Evolutionary conservation across 2,888 invertebrate genomes (phyloP), one percentile per base, ranked within the genome.

Genomic region (Neoaliturus tenellus): DNA sequence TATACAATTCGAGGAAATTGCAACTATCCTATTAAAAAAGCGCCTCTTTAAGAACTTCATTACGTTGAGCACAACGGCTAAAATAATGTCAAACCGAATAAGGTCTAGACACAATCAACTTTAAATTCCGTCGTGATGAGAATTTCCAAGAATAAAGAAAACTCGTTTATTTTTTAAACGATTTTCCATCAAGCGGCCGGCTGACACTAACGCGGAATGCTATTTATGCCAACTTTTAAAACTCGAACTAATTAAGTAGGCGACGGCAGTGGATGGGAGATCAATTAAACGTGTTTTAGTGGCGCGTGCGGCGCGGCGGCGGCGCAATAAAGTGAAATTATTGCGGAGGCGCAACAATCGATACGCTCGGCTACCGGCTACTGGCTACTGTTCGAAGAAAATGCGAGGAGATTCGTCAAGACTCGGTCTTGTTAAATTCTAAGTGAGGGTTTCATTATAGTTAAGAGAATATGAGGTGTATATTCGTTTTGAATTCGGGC

Each of bases 191-290:
- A 62, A 31, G 58, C 25, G 23, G 58, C 28, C 8, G 48, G 75
- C 39, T 75, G 75, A 25, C 75, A 48, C 75, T 39, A 41, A 41
- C 39, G 75, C 41, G 44, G 75, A 25, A 75, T 44, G 44, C 41
- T 23, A 71, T 75, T 75, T 62, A 62, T 44, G 75, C 25, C 25
- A 41, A 75, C 44, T 75, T 75, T 44, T 75, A 75, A 73, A 48
- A 48, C 44, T 62, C 44, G 10, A 48, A 75, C 75, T 75, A 75
- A 75, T 75, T 75, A 75, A 75, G 44, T 39, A 75, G 75, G 48
- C 25, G 28, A 25, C 4, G 44, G 71, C 12, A 5, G 71, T 1
- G 75, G 41, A n/a, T n/a, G 75, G 25, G 17, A 5, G 44, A 75
- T 75, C 75, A 75, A 75, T 75, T 75, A 75, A 75, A 75, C 28